A percentile compares a stretch with the other conserved stretches of the same genome.
Conservation (phyloP, 2,888 invertebrate genomes). For the Pecten maximus region DNA sequence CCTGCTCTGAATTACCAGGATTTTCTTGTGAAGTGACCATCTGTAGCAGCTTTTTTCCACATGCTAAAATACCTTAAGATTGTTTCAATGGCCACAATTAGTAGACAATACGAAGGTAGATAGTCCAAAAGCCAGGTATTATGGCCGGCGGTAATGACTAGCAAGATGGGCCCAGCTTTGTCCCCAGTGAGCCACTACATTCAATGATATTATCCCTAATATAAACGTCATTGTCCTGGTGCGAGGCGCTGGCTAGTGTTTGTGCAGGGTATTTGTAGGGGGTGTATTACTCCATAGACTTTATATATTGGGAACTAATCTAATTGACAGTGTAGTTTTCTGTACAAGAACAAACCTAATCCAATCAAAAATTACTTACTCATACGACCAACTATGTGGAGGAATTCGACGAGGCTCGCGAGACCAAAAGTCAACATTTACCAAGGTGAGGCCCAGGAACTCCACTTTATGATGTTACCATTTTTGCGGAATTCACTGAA, state of each 20-base stretch:
- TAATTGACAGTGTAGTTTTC: constrained; percentile 28
- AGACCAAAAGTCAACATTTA: background rate
- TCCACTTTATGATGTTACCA: too few species aligned
- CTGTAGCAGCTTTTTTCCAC: background rate
- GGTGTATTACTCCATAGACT: constrained; percentile 9
- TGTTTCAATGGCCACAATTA: background rate
- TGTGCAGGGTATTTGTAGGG: background rate
- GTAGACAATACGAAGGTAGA: constrained; percentile 1
- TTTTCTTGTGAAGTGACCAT: background rate
- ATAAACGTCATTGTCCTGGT: background rate
- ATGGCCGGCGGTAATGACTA: background rate
- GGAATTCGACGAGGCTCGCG: background rate
- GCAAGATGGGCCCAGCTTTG: background rate
- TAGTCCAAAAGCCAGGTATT: constrained; percentile 14
- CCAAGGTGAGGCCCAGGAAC: constrained; percentile 15
- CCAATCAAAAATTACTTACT: constrained; percentile 5
- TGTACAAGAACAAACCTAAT: constrained; percentile 24
- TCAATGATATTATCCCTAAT: constrained; percentile 4
- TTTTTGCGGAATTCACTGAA: background rate
- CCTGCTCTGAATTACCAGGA: background rate
- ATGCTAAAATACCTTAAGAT: background rate
- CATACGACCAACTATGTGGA: background rate
- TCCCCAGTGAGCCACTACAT: background rate
- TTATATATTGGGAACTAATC: constrained; percentile 22
- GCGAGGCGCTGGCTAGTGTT: background rate